Percentiles rank a stretch among this genome's conserved stretches.
Conservation (phyloP, 1,140 invertebrate species). For the Anthonomus grandis region DNA sequence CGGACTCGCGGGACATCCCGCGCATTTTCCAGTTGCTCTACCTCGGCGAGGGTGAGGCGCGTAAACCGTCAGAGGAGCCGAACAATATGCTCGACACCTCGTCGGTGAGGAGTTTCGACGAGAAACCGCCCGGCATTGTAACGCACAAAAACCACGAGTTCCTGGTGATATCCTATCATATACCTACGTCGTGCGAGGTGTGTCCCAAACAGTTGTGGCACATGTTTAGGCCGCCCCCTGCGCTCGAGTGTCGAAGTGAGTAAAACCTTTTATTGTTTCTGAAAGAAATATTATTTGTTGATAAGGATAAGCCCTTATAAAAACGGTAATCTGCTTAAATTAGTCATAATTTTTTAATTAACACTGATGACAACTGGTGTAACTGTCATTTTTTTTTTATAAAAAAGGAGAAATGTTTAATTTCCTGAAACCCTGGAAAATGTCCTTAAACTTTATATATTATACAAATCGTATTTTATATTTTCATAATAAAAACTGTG, state of each 20-base stretch:
- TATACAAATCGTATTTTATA: too few species aligned
- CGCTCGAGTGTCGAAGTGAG: constrained; percentile 92
- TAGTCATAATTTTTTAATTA: too few species aligned
- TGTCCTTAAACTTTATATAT: too few species aligned
- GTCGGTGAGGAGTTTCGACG: constrained; percentile 53
- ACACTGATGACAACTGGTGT: too few species aligned
- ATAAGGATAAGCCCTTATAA: too few species aligned
- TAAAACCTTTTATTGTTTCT: too few species aligned
- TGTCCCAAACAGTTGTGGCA: constrained; percentile 96
- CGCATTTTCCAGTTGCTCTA: constrained; percentile 97
- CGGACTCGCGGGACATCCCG: constrained; percentile 97
- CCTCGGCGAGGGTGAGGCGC: constrained; percentile 89
- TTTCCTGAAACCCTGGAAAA: too few species aligned
- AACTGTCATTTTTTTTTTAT: too few species aligned
- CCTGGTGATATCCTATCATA: constrained; percentile 93
- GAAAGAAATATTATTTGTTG: too few species aligned
- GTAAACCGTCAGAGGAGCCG: constrained; percentile 72
- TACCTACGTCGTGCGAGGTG: constrained; percentile 96
- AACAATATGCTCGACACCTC: constrained; percentile 48
- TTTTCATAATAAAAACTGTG: too few species aligned
- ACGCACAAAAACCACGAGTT: constrained; percentile 95
- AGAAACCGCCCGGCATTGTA: constrained; percentile 73
- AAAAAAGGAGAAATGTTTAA: too few species aligned
- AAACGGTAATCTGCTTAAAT: too few species aligned
- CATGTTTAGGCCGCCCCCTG: constrained; percentile 93